A percentile compares a stretch with the other conserved stretches of the same genome.
These are phyloP conservation scores for Drosophila baimaii DNA, from an alignment of 1,140 invertebrate genomes.

Conservation along the genomic window DNA sequence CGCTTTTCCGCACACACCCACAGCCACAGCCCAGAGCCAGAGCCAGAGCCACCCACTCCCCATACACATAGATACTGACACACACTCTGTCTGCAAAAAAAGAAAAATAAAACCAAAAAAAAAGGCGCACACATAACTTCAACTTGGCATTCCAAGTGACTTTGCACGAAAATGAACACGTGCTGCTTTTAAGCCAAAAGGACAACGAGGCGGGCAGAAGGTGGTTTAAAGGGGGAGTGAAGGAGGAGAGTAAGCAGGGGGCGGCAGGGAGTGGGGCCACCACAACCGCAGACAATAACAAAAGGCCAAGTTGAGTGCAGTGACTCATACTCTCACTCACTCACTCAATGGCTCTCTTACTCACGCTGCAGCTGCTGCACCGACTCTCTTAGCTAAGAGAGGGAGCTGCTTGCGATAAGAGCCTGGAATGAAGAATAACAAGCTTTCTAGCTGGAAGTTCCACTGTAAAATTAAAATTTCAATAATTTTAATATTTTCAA, in stretches of 20 bases:
- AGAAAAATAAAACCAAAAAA: background rate
- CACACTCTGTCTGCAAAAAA: constrained; percentile 12
- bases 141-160: constrained; percentile 65
- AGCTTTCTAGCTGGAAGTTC: background rate
- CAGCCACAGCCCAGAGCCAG: too few species aligned
- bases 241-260: background rate
- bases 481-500: too few species aligned
- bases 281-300: constrained; percentile 71
- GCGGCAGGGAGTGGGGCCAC: constrained; percentile 45
- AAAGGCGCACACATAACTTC: constrained; percentile 49
- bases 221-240: constrained; percentile 13
- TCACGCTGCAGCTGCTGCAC: background rate
- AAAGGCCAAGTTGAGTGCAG: constrained; percentile 56
- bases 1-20: constrained; percentile 39
- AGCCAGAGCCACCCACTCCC: too few species aligned
- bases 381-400: constrained; percentile 31
- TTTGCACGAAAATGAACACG: constrained; percentile 78
- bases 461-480: background rate
- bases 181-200: constrained; percentile 60
- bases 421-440: constrained; percentile 24
- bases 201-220: constrained; percentile 15
- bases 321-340: constrained; percentile 45
- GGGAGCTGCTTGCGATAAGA: constrained; percentile 47
- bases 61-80: constrained; percentile 7
- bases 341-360: constrained; percentile 13